Percentiles rank a stretch among this genome's conserved stretches.
phyloP scores from a whole-genome alignment of 2,888 invertebrate genomes.

The Balanococcus diminutus region DNA sequence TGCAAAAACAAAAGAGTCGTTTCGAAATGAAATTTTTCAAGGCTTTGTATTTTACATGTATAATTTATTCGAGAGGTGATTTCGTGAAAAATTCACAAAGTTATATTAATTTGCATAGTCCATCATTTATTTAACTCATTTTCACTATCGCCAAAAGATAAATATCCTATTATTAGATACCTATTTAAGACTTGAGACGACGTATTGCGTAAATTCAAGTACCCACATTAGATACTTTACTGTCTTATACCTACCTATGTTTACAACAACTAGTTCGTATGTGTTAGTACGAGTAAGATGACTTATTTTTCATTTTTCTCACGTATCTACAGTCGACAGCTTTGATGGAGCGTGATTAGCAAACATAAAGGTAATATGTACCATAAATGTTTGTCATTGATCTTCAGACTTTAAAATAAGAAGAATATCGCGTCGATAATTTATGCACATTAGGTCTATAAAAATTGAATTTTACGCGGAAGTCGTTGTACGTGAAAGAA shows the following conservation, averaged over 20 bases:
- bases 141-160: not conserved
- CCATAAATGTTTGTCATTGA: constrained; percentile 13
- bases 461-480: constrained; percentile 1
- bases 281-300: not conserved
- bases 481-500: not conserved
- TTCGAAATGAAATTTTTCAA: not conserved
- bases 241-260: no score
- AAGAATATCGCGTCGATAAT: not conserved
- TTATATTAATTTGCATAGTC: not conserved
- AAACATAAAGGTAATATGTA: not conserved
- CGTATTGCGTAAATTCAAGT: not conserved
- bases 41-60: not conserved
- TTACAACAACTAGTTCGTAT: not conserved
- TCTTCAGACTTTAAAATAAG: not conserved
- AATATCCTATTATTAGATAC: not conserved
- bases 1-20: not conserved
- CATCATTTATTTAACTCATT: constrained; percentile 3
- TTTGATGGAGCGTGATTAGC: constrained; percentile 5
- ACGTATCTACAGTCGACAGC: not conserved
- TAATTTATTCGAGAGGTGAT: not conserved
- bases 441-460: not conserved
- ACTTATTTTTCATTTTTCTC: not conserved
- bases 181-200: not conserved
- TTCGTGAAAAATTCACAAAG: constrained; percentile 2
- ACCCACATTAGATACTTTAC: no score